Evolutionary conservation across 2,888 invertebrate genomes (phyloP).

Genomic region (Silvanus unidentatus): DNA sequence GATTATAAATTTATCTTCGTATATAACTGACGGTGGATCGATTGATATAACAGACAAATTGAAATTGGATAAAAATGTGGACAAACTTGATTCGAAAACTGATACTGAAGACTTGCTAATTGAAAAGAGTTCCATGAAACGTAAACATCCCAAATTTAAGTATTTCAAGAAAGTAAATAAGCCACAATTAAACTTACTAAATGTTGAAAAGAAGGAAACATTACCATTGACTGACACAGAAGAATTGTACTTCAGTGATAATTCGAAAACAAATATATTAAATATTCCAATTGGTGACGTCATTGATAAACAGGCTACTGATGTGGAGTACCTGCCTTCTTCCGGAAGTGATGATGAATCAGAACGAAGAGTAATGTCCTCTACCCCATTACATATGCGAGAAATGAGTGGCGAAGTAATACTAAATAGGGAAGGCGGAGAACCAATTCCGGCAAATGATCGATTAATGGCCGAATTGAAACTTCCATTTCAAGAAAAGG

Average conservation of each 20-base stretch:
- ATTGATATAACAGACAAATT: background rate
- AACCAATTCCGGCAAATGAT: slow-evolving; percentile 29
- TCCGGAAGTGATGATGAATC: slow-evolving; percentile 41
- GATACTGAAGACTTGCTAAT: slow-evolving; percentile 31
- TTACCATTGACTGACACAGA: slow-evolving; percentile 39
- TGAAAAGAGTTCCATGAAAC: slow-evolving; percentile 16
- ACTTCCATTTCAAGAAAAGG: slow-evolving; percentile 16
- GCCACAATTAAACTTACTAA: slow-evolving; percentile 15
- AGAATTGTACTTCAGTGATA: slow-evolving; percentile 40
- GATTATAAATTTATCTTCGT: slow-evolving; percentile 25
- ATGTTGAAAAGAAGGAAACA: slow-evolving; percentile 10
- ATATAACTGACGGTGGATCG: slow-evolving; percentile 26
- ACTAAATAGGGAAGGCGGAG: slow-evolving; percentile 36
- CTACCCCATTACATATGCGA: slow-evolving; percentile 33
- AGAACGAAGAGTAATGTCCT: slow-evolving; percentile 20
- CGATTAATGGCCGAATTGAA: slow-evolving; percentile 17
- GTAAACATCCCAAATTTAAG: slow-evolving; percentile 28
- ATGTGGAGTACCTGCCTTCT: slow-evolving; percentile 43
- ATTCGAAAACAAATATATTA: slow-evolving; percentile 6
- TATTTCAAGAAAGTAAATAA: slow-evolving; percentile 20
- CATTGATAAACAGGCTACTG: slow-evolving; percentile 35
- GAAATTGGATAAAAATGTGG: slow-evolving; percentile 3
- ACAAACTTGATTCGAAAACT: slow-evolving; percentile 20
- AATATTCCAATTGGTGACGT: slow-evolving; percentile 1
- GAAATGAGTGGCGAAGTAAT: slow-evolving; percentile 32